Evolutionary conservation across 2,797 vertebrate genomes (phyloP), one percentile per base, ranked within the genome.

Genomic region (Hippopotamyrus pictus): DNA sequence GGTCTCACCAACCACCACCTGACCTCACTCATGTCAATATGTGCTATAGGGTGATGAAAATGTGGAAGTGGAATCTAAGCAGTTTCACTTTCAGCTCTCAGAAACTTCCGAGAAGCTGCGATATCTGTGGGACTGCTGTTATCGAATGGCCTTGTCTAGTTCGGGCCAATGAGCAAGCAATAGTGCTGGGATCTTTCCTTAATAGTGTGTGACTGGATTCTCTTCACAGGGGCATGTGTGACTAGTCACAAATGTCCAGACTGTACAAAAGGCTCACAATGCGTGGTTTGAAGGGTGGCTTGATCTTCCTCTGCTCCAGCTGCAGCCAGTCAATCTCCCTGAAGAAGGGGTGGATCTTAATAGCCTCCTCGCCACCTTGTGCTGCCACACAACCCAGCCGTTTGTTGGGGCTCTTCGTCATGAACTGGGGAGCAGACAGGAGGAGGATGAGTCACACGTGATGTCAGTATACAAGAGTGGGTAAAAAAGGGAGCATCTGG

Each of bases 351-450:
- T 99, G 98, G 87, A 97, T 95, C 92, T 98, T 98, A 90, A 99
- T 99, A 5, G 98, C 98, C 0, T 99, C 98, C 94, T 99, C 98
- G 22, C 97, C 95, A 0, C 97, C 98, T 84, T 99, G 98, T 0
- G 97, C 94, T 0, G 92, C 94, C 94, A 99, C 97, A 1, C 98
- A 99, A 93, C 98, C 98, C 92, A 99, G 96, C 19, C 98, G 96
- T 93, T 98, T 99, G 94, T 95, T 97, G 0, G 98, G 97, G 92
- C 97, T 99, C 95, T 99, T 99, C 2, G 97, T 99, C 98, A 99
- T 99, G 93, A 99, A 99, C 98, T 99, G 88, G 4, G n/a, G 25
- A 62, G 84, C n/a, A 51, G 62, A n/a, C 44, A 22, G 51, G 46
- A 44, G 87, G 90, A 54, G 89, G 3, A 86, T 69, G 59, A 88